Percentiles rank a stretch among this genome's conserved stretches.
Conservation (phyloP, 1,140 invertebrate species). For the Drosophila truncata region DNA sequence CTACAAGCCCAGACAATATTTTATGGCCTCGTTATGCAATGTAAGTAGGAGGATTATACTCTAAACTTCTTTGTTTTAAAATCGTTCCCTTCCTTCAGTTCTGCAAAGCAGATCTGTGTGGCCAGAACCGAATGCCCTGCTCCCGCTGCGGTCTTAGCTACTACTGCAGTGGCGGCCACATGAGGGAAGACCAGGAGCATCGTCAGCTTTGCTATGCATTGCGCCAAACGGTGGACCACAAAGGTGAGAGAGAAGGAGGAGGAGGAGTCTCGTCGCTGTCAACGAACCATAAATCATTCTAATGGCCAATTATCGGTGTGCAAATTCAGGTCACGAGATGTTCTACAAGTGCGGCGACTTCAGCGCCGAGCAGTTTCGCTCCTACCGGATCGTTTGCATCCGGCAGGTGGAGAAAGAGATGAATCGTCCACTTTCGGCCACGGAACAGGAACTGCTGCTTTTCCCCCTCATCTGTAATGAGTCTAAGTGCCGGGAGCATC, state of each 20-base stretch:
- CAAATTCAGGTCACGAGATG: conserved; percentile 81
- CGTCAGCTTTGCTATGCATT: conserved; percentile 85
- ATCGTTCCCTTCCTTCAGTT: conserved; percentile 4
- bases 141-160: conserved; percentile 86
- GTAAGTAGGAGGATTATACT: conserved; percentile 49
- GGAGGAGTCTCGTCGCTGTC: neutral
- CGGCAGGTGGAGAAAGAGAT: conserved; percentile 87
- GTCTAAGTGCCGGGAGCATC: conserved; percentile 86
- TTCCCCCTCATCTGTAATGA: conserved; percentile 88
- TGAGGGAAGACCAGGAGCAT: conserved; percentile 85
- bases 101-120: conserved; percentile 73
- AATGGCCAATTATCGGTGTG: conserved; percentile 19
- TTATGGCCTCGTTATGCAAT: conserved; percentile 78
- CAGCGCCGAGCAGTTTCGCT: conserved; percentile 87
- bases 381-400: conserved; percentile 88
- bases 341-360: conserved; percentile 86
- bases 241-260: conserved; percentile 58
- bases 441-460: conserved; percentile 89
- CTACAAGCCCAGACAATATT: conserved; percentile 79
- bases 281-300: conserved; percentile 30
- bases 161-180: conserved; percentile 87
- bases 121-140: conserved; percentile 67
- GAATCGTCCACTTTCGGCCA: conserved; percentile 87
- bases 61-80: neutral
- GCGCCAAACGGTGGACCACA: conserved; percentile 66